Base-by-base conservation (phyloP, 92 coral and sea anemone genomes). In the Paragorgia papillata region DNA sequence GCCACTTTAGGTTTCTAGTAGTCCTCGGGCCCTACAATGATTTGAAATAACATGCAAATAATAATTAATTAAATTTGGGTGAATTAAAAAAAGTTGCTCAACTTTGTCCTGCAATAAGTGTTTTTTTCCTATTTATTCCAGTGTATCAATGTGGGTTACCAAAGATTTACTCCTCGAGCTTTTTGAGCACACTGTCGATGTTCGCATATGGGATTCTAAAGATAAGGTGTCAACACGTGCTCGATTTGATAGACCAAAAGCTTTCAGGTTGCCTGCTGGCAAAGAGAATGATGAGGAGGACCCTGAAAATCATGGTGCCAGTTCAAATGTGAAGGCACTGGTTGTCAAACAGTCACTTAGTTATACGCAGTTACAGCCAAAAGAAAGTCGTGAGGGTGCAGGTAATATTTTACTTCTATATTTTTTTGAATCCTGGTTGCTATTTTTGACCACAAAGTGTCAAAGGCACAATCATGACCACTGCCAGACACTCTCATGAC, bases 211-310 rank as follows among this genome's bases (percentile, higher is more conserved):
- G 98, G 98, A 94, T 88, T 84, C 92, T 1, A 94, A 94, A 76
- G 98, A 94, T 70, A 89, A 86, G 49, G 98, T 94, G 73, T 94
- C 98, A 0, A 91, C 98, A 3, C 91, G 96, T 58, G 98, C 98
- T 22, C 84, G 98, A 64, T 94, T 94, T 91, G 98, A 94, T 60
- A 80, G 98, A 20, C 98, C 98, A 25, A 94, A 94, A 73, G 98
- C 97, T 0, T 91, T 94, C 75, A 76, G 97, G 40, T 57, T 94
- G 58, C 97, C 98, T 25, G 83, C 80, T 19, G 87, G 81, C n/a
- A 87, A 85, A 6, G 98, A 94, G 20, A 91, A 91, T 29, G 79
- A 59, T 10, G 91, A 90, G 8, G 88, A 74, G 53, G 74, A 82
- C 25, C 62, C n/a, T n/a, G n/a, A n/a, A n/a, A n/a, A n/a, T n/a